Conservation (phyloP, 2,888 invertebrate genomes). For the Dolomedes plantarius region DNA sequence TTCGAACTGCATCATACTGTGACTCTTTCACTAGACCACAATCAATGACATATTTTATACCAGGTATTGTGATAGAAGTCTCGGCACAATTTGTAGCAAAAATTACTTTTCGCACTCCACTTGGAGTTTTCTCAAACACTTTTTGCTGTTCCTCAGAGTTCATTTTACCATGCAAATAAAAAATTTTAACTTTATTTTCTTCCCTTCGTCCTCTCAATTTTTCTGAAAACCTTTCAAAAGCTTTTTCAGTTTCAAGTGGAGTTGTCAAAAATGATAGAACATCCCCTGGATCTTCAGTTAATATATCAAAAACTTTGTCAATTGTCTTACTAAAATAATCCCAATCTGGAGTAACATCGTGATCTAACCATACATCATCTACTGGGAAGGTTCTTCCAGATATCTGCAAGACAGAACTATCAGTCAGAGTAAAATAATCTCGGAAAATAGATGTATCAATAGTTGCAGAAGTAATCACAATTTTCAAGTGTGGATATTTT, state of each 20-base stretch:
- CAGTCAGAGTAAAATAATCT: conserved; percentile 74
- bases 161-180: conserved; percentile 74
- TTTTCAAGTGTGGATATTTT: conserved; percentile 75
- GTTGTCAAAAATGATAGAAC: conserved; percentile 74
- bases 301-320: conserved; percentile 75
- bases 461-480: conserved; percentile 77
- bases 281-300: conserved; percentile 75
- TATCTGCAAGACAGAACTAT: conserved; percentile 75
- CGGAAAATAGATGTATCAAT: conserved; percentile 76
- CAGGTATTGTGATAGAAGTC: conserved; percentile 77
- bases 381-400: conserved; percentile 77
- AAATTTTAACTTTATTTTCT: conserved; percentile 26
- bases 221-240: conserved; percentile 56
- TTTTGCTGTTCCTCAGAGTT: conserved; percentile 76
- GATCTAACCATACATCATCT: conserved; percentile 75
- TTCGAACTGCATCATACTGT: conserved; percentile 75
- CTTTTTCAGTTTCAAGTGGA: conserved; percentile 76
- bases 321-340: conserved; percentile 74
- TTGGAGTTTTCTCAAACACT: conserved; percentile 74
- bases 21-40: conserved; percentile 77
- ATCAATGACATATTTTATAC: conserved; percentile 77
- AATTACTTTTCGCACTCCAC: conserved; percentile 75
- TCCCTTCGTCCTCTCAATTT: conserved; percentile 42
- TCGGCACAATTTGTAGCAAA: conserved; percentile 78
- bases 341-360: conserved; percentile 72